Conservation (phyloP, 2,888 invertebrate genomes). For the Willowsia nigromaculata region DNA sequence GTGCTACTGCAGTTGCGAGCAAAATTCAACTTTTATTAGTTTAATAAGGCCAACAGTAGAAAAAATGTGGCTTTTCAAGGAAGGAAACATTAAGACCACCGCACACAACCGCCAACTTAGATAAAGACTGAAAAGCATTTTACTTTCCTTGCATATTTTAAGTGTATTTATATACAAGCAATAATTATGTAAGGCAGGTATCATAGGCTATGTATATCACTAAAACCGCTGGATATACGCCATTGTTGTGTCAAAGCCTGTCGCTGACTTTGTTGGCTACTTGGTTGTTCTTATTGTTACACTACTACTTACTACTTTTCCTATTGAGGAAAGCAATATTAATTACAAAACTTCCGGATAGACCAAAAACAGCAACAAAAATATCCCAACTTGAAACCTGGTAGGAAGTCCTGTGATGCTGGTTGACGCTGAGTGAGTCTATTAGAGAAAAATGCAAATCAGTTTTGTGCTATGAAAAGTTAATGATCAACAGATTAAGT, state of each 20-base stretch:
- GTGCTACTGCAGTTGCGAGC: background rate
- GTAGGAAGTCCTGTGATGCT: background rate
- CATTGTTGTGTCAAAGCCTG: background rate
- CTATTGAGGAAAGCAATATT: conserved; percentile 47
- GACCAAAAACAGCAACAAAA: background rate
- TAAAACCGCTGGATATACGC: background rate
- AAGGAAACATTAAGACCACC: background rate
- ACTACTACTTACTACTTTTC: conserved; percentile 17
- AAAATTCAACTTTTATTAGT: conserved; percentile 51
- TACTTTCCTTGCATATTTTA: background rate
- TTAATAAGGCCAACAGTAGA: conserved; percentile 49
- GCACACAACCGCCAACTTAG: background rate
- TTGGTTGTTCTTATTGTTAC: conserved; percentile 4
- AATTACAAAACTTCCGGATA: conserved; percentile 64
- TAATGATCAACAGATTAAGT: conserved; percentile 68
- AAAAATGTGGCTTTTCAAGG: conserved; percentile 17
- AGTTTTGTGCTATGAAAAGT: conserved; percentile 55
- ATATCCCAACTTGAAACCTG: background rate
- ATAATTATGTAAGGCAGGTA: background rate
- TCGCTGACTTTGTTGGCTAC: background rate
- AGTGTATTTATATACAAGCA: background rate
- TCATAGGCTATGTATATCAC: background rate
- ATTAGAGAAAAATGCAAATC: conserved; percentile 59
- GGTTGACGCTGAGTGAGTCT: background rate
- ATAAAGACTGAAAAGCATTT: background rate